Evolutionary conservation across 2,113 vertebrate species (phyloP).

Genomic region (Podocnemis expansa): DNA sequence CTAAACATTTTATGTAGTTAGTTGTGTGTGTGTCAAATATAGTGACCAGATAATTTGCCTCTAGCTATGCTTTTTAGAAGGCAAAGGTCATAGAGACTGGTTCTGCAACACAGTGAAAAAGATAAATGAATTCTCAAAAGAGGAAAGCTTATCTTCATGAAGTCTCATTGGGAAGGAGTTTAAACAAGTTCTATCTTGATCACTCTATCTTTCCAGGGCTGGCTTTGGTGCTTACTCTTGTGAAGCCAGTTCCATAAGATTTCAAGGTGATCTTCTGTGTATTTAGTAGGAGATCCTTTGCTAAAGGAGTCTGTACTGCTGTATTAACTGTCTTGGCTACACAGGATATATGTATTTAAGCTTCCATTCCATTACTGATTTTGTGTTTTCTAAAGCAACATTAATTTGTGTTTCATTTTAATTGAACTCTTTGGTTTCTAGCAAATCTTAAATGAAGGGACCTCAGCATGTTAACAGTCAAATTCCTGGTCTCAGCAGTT

Average conservation of each 20-base stretch:
- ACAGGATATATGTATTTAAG: constrained; percentile 77
- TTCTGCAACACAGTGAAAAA: background rate
- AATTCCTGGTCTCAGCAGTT: background rate
- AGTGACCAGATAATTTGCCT: background rate
- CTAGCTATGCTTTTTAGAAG: background rate
- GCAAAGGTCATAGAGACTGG: background rate
- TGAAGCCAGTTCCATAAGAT: constrained; percentile 74
- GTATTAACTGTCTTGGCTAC: constrained; percentile 78
- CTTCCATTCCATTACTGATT: background rate
- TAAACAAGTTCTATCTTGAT: background rate
- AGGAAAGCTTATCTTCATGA: background rate
- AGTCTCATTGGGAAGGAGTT: background rate
- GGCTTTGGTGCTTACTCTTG: constrained; percentile 74
- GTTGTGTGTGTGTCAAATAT: background rate
- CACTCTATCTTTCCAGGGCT: constrained; percentile 71
- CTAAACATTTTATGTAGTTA: background rate
- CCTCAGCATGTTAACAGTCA: background rate
- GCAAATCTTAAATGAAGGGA: background rate
- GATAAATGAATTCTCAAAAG: background rate
- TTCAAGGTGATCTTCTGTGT: constrained; percentile 69
- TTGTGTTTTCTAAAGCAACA: background rate
- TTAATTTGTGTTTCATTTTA: background rate
- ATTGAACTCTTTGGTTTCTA: background rate
- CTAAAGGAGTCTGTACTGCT: constrained; percentile 74
- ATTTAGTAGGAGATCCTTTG: constrained; percentile 81